Percentiles rank a stretch among this genome's conserved stretches.
These are phyloP conservation scores for Anarhynchus alexandrinus DNA, from an alignment of 2,113 vertebrate genomes.

Conservation along the genomic window DNA sequence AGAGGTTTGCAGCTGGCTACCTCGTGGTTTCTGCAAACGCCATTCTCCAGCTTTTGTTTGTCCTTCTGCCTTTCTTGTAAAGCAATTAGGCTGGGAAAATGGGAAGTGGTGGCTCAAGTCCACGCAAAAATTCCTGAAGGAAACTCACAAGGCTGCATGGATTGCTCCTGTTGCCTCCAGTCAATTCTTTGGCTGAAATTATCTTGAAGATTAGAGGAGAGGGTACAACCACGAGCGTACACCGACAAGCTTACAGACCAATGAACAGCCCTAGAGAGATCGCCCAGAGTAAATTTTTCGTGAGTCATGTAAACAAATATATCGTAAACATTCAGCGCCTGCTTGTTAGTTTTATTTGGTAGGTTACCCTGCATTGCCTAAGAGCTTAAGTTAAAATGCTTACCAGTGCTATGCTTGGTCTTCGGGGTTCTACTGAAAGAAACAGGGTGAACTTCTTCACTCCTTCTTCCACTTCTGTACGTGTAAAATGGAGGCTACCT, in stretches of 20 bases:
- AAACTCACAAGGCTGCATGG: neutral
- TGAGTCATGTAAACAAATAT: neutral
- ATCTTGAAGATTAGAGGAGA: constrained; percentile 18
- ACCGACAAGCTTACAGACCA: neutral
- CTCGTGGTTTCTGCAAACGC: neutral
- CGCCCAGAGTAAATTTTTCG: neutral
- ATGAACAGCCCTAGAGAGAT: neutral
- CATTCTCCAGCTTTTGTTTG: neutral
- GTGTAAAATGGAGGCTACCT: neutral
- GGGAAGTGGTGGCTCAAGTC: neutral
- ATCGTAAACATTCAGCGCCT: neutral
- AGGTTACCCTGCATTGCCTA: neutral
- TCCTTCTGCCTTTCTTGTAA: neutral
- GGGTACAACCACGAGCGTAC: neutral
- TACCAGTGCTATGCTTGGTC: neutral
- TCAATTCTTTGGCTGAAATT: constrained; percentile 35
- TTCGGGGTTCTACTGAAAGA: neutral
- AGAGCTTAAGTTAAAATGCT: constrained; percentile 8
- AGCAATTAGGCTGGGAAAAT: neutral
- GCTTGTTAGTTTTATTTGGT: neutral
- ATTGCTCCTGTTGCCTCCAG: constrained; percentile 17
- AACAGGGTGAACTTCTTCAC: neutral
- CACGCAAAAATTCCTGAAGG: neutral
- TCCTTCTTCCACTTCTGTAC: neutral
- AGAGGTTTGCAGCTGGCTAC: neutral